Percentiles rank a stretch among this genome's conserved stretches.
These are phyloP conservation scores for Villa cingulata DNA, from an alignment of 2,888 invertebrate species.

Conservation along the genomic window DNA sequence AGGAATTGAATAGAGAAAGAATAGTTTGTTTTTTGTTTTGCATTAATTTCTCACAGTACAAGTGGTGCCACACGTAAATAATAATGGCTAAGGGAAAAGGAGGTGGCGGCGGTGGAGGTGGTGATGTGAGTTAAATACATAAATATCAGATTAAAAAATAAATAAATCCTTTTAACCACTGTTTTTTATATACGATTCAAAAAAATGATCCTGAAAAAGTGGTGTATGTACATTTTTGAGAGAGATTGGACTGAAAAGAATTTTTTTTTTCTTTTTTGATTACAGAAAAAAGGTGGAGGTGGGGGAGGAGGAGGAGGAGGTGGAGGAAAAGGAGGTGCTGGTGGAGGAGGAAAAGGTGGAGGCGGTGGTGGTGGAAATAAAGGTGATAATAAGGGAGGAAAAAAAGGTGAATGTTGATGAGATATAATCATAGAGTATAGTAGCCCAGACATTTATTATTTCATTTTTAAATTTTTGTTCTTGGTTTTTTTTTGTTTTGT, in stretches of 20 bases:
- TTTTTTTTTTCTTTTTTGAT: slow-evolving; percentile 1
- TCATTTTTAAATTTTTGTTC: background rate
- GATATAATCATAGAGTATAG: no score
- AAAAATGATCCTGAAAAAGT: background rate
- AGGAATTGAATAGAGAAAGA: no score
- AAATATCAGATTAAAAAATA: no score
- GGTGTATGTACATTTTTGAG: no score
- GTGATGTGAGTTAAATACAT: slow-evolving; percentile 13
- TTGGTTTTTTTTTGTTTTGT: no score
- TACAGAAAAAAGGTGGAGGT: slow-evolving; percentile 25
- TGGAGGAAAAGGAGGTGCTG: slow-evolving; percentile 16
- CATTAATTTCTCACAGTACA: no score
- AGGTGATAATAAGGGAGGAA: slow-evolving; percentile 18
- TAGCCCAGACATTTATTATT: no score
- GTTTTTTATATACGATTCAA: no score
- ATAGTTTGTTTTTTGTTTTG: no score
- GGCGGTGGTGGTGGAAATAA: slow-evolving; percentile 18
- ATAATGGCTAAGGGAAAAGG: slow-evolving; percentile 33
- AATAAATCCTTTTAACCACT: no score
- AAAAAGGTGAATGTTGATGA: slow-evolving; percentile 30
- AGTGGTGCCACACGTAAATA: no score
- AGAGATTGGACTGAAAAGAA: no score
- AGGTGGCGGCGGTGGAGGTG: slow-evolving; percentile 18
- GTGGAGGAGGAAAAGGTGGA: slow-evolving; percentile 23
- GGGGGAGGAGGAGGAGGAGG: slow-evolving; percentile 13